Base-by-base conservation (phyloP, 1,140 invertebrate genomes). In the Halyomorpha halys region DNA sequence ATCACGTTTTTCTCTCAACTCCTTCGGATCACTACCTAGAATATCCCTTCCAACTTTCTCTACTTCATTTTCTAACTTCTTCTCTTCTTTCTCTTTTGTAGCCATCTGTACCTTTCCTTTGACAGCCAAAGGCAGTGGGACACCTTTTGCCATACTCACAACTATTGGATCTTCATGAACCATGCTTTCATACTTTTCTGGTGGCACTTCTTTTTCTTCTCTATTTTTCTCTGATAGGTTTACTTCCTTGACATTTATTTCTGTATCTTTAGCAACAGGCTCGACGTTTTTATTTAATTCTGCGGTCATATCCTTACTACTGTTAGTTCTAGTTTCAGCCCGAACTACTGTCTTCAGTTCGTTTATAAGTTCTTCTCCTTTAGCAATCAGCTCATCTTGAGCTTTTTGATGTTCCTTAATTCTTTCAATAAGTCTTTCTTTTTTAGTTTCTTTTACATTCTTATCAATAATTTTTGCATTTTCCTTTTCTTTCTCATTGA, bases 241-340 rank as follows among this genome's bases (percentile, higher is more conserved):
- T 14, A 14, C 34, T 30, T 51, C 44, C 19, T 39, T 30, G 15
- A 23, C 44, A 19, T 56, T 49, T 44, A 21, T 51, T 34, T 65
- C n/a, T 61, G 45, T 44, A 27, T 49, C 27, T 18, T 27, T 77
- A 65, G 77, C 76, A 1, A 74, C 76, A 68, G 77, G 74, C 44
- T 62, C 69, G 59, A 39, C 19, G 14, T 60, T 18, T 18, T 59
- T 59, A 25, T 25, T 45, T 51, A 61, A 30, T 21, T 39, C 61
- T 63, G 23, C 44, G 39, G 44, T 63, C 15, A 19, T 23, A 19
- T 27, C 56, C 25, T 66, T 59, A 27, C 61, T 66, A 49, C 60
- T 39, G 45, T 62, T 56, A 25, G 19, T 14, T 16, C 30, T 44
- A 16, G 30, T 44, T 13, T 14, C 21, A 34, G 1, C 53, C 49